Evolutionary conservation across 2,888 invertebrate species (phyloP).

Genomic region (Julus scanicus): DNA sequence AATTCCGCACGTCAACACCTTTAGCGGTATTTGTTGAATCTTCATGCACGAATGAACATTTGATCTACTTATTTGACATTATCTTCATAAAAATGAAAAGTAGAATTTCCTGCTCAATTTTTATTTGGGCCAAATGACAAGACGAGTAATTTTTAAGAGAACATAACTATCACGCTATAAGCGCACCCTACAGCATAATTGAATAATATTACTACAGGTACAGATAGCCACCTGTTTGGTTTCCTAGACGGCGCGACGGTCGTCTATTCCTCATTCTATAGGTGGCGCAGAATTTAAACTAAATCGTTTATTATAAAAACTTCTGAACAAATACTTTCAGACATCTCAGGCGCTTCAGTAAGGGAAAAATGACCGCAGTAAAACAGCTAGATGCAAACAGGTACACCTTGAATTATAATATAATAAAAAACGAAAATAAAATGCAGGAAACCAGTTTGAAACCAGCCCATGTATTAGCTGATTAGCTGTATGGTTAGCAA

Average conservation of each 20-base stretch:
- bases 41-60: not conserved
- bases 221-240: not conserved
- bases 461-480: not conserved
- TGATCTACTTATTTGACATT: not conserved
- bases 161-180: too few species aligned
- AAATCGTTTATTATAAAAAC: not conserved
- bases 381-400: not conserved
- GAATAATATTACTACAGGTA: not conserved
- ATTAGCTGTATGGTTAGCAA: not conserved
- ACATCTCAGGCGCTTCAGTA: not conserved
- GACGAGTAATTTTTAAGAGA: not conserved
- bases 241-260: not conserved
- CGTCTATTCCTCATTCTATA: not conserved
- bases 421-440: not conserved
- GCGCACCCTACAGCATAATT: not conserved
- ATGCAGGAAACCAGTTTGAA: slow-evolving; percentile 6
- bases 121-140: not conserved
- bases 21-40: not conserved
- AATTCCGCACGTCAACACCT: not conserved
- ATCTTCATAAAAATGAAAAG: not conserved
- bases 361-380: not conserved
- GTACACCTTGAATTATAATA: slow-evolving; percentile 26
- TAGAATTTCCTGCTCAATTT: not conserved
- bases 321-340: not conserved
- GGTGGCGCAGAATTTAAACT: not conserved